phyloP scores from a whole-genome alignment of 2,888 invertebrate species.

The Alsophila aescularia region DNA sequence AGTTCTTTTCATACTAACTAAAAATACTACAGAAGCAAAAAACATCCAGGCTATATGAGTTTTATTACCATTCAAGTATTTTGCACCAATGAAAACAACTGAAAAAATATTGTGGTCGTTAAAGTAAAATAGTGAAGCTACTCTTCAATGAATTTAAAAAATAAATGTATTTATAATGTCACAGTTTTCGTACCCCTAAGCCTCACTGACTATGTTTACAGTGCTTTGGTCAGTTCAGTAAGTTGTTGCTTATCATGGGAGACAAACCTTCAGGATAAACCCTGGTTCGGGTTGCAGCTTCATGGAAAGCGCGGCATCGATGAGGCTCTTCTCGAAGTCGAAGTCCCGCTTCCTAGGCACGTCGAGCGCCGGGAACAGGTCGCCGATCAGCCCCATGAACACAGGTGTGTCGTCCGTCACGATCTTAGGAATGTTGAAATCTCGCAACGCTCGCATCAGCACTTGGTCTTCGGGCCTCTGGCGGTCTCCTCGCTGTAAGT shows the following conservation, averaged over 20 bases:
- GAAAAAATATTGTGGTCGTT: too few species aligned
- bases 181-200: too few species aligned
- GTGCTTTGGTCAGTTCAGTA: too few species aligned
- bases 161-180: too few species aligned
- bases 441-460: slow-evolving; percentile 95
- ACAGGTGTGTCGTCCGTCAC: slow-evolving; percentile 96
- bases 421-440: slow-evolving; percentile 97
- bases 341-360: slow-evolving; percentile 94
- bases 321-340: slow-evolving; percentile 92
- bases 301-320: slow-evolving; percentile 91
- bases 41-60: too few species aligned
- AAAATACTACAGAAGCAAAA: too few species aligned
- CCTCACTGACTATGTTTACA: too few species aligned
- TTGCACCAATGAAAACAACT: too few species aligned
- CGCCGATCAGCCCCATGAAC: slow-evolving; percentile 97
- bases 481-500: slow-evolving; percentile 87
- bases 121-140: too few species aligned
- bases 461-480: slow-evolving; percentile 95
- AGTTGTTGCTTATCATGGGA: neutral
- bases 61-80: too few species aligned
- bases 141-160: too few species aligned
- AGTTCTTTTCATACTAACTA: too few species aligned
- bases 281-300: slow-evolving; percentile 96
- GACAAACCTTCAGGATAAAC: slow-evolving; percentile 90
- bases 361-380: slow-evolving; percentile 95